Conservation (phyloP, 2,888 invertebrate species). For the Blera fallax region DNA sequence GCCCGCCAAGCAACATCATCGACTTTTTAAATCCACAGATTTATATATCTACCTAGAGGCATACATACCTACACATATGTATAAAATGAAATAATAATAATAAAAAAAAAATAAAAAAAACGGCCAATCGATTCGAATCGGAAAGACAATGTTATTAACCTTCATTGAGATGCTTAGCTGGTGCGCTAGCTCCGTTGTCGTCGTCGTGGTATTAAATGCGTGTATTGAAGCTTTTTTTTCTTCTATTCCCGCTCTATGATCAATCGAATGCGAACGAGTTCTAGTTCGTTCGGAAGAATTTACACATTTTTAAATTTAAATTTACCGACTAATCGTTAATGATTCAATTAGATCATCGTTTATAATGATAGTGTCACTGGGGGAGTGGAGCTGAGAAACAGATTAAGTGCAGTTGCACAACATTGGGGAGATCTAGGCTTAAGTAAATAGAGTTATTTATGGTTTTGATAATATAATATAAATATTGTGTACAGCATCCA, state of each 20-base stretch:
- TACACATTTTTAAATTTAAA: constrained; percentile 62
- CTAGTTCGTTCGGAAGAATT: constrained; percentile 50
- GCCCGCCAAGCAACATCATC: constrained; percentile 53
- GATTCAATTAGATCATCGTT: constrained; percentile 72
- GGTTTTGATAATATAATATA: background rate
- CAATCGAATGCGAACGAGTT: constrained; percentile 56
- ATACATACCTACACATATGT: constrained; percentile 7
- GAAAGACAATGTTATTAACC: constrained; percentile 71
- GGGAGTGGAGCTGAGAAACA: background rate
- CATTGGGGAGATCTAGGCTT: background rate
- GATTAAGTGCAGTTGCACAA: background rate
- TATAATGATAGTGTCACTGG: constrained; percentile 32
- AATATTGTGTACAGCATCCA: too few species aligned
- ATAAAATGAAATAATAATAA: constrained; percentile 43
- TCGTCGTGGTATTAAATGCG: constrained; percentile 50
- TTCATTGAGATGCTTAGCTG: constrained; percentile 70
- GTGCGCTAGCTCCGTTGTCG: constrained; percentile 69
- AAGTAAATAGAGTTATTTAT: background rate
- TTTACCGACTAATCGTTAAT: constrained; percentile 57
- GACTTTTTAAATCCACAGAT: constrained; percentile 47
- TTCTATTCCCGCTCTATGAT: constrained; percentile 17
- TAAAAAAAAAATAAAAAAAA: constrained; percentile 38
- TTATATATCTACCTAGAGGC: background rate
- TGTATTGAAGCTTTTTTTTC: constrained; percentile 37
- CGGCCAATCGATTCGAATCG: constrained; percentile 68